Evolutionary conservation across 2,797 vertebrate species (phyloP), one percentile per base, ranked within the genome.

Genomic region (Pempheris klunzingeri): DNA sequence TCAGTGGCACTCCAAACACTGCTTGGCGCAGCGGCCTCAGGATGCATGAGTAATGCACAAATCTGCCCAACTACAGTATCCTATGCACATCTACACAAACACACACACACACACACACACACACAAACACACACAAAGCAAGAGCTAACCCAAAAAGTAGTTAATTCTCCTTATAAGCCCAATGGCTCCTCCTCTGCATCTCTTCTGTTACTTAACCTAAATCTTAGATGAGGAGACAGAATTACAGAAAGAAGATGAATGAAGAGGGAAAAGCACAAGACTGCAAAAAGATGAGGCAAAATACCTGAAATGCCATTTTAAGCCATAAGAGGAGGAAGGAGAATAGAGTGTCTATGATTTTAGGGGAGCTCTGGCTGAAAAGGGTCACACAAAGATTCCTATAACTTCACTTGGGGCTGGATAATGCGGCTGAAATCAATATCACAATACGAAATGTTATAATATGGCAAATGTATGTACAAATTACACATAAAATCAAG

Each of bases 1-100:
- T 86, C 80, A 79, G 77, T 80, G 81, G 66, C 82, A 90, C 82
- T 87, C 83, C 59, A 38, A 89, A 73, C 72, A 36, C 61, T 28
- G 84, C 74, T 79, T 78, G 78, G 78, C 71, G 30, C 57, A 83
- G 81, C 46, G 64, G 90, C 89, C 88, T 71, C 71, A 78, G 90
- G 91, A 92, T 74, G 87, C 83, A 93, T 93, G 91, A 93, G 89
- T 93, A 92, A 94, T 89, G 83, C 78, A 77, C 73, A 84, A 91
- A 89, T 92, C 90, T 92, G 90, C 88, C 90, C 84, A 74, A 88
- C 87, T 89, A 90, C 90, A 88, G 77, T 87, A 78, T 80, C 88
- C 70, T 58, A 81, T 84, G 83, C 77, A 88, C 72, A 68, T 69
- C 28, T 53, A 62, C 71, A 44, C 70, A 82, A 32, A 77, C 38